A percentile compares a stretch with the other conserved stretches of the same genome.
Evolutionary conservation across 2,113 vertebrate genomes (phyloP).

Genomic region (Eonycteris spelaea): DNA sequence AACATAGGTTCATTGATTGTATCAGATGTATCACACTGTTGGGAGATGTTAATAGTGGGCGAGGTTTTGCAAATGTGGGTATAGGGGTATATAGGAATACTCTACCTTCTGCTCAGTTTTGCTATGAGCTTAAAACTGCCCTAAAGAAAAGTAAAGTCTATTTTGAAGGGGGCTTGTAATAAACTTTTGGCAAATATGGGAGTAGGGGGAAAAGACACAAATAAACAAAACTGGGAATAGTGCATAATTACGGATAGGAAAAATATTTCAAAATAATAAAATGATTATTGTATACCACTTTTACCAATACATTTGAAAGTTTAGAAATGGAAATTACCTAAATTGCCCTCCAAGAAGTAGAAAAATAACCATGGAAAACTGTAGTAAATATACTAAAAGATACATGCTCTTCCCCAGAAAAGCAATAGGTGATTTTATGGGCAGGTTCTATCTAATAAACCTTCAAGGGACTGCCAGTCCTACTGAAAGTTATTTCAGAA

Average conservation of each 20-base stretch:
- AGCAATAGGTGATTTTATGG: background rate
- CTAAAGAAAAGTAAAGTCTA: background rate
- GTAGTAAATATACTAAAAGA: background rate
- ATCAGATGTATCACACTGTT: background rate
- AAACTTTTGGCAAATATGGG: background rate
- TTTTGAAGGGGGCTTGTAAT: background rate
- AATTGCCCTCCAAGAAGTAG: background rate
- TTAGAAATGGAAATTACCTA: background rate
- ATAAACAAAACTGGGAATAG: constrained; percentile 3
- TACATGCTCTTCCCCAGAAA: background rate
- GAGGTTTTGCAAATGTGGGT: background rate
- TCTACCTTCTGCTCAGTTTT: background rate
- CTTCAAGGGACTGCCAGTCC: background rate
- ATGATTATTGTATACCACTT: background rate
- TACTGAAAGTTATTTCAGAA: background rate
- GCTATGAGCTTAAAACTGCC: background rate
- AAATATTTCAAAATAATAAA: constrained; percentile 14
- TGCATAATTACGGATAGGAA: background rate
- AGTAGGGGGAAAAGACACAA: background rate
- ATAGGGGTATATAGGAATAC: background rate
- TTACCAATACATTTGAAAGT: background rate
- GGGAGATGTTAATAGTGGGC: background rate
- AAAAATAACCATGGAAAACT: background rate
- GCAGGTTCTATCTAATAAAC: background rate
- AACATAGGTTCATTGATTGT: background rate